Evolutionary conservation across 1,140 invertebrate species (phyloP), one percentile per base, ranked within the genome.

Genomic region (Aphaenogaster floridana): DNA sequence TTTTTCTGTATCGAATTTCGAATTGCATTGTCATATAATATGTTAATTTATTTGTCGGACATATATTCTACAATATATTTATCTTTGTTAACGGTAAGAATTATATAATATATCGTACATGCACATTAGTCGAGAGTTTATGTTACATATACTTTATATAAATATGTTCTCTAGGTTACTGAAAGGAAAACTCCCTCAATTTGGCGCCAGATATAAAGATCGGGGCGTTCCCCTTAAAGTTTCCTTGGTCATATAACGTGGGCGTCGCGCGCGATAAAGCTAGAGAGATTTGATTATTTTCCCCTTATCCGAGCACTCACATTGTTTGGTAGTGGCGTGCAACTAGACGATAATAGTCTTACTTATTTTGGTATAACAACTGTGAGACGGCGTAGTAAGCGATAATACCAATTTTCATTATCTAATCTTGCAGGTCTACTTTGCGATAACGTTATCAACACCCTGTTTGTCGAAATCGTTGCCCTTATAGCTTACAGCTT

Each of bases 61-160:
- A 52, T 69, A 36, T 81, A 57, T 71, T 71, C 68, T 86, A 86
- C 64, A 68, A 50, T 84, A 74, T 39, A 74, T 84, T 87, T 76
- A 87, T 84, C 7, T 84, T 76, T 74, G n/a, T 87, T 74, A 87
- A 85, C 57, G 11, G 50, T 83, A 87, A 68, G 42, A 86, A 74
- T 87, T 61, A 64, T 50, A 66, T 61, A 84, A 50, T 74, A 81
- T 52, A 69, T 77, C 45, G 11, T 77, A 80, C n/a, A 61, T 21
- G 69, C 63, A 84, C 87, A 92, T 93, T 93, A 93, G 89, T 86
- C 90, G 86, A 86, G 85, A 28, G 28, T 28, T 28, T 88, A 87
- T 91, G 74, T 90, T 90, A 92, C 89, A 93, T 85, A 86, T 91
- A 89, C 88, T 86, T 89, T 57, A 59, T 76, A 91, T 66, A 86